Conservation (phyloP, 2,797 vertebrate species). For the Champsocephalus esox region DNA sequence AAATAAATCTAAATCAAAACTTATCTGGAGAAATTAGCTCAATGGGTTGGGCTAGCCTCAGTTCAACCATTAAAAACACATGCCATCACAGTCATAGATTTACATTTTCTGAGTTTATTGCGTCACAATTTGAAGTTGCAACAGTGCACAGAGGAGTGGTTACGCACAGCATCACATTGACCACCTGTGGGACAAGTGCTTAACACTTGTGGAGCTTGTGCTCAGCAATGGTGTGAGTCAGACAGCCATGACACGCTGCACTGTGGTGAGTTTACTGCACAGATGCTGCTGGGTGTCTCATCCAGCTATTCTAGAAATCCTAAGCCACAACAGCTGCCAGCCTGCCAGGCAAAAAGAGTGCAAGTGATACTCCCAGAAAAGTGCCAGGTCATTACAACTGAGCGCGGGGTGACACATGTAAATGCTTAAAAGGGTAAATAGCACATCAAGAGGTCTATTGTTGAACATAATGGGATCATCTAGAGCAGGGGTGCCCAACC, state of each 20-base stretch:
- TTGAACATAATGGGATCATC: neutral
- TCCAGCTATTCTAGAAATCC: conserved; percentile 66
- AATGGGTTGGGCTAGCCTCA: neutral
- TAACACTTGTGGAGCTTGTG: conserved; percentile 34
- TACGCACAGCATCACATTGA: neutral
- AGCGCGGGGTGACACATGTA: conserved; percentile 2
- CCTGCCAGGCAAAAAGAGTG: conserved; percentile 39
- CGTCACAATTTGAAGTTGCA: neutral
- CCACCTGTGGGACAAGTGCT: conserved; percentile 54
- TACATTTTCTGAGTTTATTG: neutral
- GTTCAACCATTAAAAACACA: neutral
- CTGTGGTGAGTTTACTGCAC: conserved; percentile 51
- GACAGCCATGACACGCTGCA: conserved; percentile 22
- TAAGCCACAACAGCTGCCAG: conserved; percentile 76
- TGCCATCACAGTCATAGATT: neutral
- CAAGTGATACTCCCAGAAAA: conserved; percentile 43
- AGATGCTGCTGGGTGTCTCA: conserved; percentile 53
- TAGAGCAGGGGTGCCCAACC: neutral
- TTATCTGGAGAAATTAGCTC: neutral
- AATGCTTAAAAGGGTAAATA: neutral
- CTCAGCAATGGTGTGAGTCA: conserved; percentile 49
- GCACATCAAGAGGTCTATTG: neutral
- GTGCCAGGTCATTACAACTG: conserved; percentile 2
- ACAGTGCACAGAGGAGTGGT: neutral
- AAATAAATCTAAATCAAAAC: conserved; percentile 52